phyloP scores from a whole-genome alignment of 2,888 invertebrate species.

The Neoscelio sp. region DNA sequence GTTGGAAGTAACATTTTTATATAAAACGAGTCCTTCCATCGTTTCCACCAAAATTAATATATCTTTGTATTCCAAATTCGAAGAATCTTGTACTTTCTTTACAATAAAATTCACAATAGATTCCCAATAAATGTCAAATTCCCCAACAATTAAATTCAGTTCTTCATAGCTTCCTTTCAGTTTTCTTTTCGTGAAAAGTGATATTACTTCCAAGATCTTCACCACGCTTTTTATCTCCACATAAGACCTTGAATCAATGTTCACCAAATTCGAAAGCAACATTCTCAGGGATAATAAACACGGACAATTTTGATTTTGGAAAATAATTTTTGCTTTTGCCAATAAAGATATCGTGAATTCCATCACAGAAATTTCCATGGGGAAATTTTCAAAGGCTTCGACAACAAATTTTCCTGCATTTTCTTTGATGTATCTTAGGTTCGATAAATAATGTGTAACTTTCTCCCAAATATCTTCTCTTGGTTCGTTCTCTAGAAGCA shows the following conservation, averaged over 20 bases:
- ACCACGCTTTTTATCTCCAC: neutral
- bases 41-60: neutral
- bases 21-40: no score
- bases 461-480: slow-evolving; percentile 15
- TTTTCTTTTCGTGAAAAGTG: slow-evolving; percentile 2
- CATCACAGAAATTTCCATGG: neutral
- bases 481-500: slow-evolving; percentile 17
- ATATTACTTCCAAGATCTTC: neutral
- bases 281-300: neutral
- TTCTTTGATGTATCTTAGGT: neutral
- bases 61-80: neutral
- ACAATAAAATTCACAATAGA: neutral
- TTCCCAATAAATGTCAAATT: no score
- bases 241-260: slow-evolving; percentile 24
- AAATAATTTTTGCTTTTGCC: slow-evolving; percentile 1
- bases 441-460: slow-evolving; percentile 6
- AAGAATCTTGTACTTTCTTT: neutral
- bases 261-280: neutral
- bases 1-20: no score
- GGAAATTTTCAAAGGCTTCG: neutral
- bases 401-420: neutral
- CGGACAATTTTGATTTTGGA: neutral
- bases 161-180: neutral
- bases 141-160: no score
- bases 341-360: slow-evolving; percentile 12